Base-by-base conservation (phyloP, 2,888 invertebrate species). In the Mesorhabditis belari region DNA sequence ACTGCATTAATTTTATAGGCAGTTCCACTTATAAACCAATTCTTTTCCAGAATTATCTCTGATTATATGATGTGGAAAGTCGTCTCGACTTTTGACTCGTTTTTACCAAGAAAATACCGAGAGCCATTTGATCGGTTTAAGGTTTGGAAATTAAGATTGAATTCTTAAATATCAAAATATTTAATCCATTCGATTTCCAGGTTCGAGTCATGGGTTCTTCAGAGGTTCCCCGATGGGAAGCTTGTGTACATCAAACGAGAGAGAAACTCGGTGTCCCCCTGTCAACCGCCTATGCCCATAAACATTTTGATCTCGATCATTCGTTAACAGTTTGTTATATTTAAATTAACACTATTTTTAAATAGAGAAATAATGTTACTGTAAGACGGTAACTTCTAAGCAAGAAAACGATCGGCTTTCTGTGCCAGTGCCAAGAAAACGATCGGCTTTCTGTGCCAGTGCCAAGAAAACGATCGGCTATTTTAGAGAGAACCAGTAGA, bases 41-140 rank as follows among this genome's bases (percentile, higher is more conserved):
- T 49, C 9, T 29, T 25, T 57, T 68, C 28, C 44, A 68, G 73
- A 26, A 67, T 72, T 2, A 65, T 77, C 51, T 69, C 71, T 62
- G 74, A 77, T 63, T 77, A 71, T 52, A 26, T 77, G 49, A 76
- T 77, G 76, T 74, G 77, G 75, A 56, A 66, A 23, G 51, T 75
- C n/a, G 64, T 77, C 5, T 63, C 68, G 3, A 60, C 67, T 17
- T 66, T 74, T 21, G 70, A 72, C 55, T 49, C 65, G 5, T 75
- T 74, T 51, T 65, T 77, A n/a, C 75, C 77, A 0, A 61, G 65
- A 3, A 63, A 62, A 24, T 73, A 60, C 50, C 58, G 73, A 0
- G 61, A 63, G 57, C 73, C 73, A 21, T 66, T 62, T 57, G 49
- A 66, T 17, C 67, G 71, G 54, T 73, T 73, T 53, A 35, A 35